Percentiles rank a stretch among this genome's conserved stretches.
phyloP scores from a whole-genome alignment of 2,888 invertebrate genomes.

The Halictus quadricinctus region DNA sequence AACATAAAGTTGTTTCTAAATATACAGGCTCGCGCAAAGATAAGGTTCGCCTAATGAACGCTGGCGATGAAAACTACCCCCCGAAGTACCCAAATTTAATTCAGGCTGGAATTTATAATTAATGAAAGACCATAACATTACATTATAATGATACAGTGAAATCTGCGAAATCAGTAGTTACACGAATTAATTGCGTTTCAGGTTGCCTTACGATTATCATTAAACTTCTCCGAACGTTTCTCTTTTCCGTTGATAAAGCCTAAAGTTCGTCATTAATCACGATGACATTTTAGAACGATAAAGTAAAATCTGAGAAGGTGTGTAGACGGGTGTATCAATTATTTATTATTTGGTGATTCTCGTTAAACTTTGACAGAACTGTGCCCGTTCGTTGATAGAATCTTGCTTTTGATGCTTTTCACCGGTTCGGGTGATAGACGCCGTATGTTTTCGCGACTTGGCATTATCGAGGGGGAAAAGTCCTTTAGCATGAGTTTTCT shows the following conservation, averaged over 20 bases:
- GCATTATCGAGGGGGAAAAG: constrained; percentile 26
- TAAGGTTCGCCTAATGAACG: background rate
- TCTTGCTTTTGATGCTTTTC: background rate
- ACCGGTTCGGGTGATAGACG: background rate
- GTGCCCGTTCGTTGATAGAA: background rate
- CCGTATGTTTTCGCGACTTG: background rate
- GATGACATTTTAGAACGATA: background rate
- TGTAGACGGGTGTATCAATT: too few relatives aligned
- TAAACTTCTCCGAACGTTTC: background rate
- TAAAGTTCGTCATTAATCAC: too few relatives aligned
- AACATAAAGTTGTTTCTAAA: background rate
- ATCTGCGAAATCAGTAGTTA: background rate
- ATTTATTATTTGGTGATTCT: too few relatives aligned
- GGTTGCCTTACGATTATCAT: background rate
- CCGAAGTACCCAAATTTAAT: background rate
- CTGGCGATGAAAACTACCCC: background rate
- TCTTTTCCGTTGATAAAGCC: background rate
- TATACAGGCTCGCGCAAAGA: background rate
- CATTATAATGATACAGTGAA: background rate
- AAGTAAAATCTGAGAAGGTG: too few relatives aligned
- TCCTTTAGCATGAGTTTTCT: constrained; percentile 24
- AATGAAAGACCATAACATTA: background rate
- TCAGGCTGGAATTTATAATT: background rate
- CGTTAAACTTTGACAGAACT: too few relatives aligned
- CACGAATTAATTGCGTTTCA: background rate